Conservation (phyloP, 2,797 vertebrate genomes). For the Alexandromys oeconomus region DNA sequence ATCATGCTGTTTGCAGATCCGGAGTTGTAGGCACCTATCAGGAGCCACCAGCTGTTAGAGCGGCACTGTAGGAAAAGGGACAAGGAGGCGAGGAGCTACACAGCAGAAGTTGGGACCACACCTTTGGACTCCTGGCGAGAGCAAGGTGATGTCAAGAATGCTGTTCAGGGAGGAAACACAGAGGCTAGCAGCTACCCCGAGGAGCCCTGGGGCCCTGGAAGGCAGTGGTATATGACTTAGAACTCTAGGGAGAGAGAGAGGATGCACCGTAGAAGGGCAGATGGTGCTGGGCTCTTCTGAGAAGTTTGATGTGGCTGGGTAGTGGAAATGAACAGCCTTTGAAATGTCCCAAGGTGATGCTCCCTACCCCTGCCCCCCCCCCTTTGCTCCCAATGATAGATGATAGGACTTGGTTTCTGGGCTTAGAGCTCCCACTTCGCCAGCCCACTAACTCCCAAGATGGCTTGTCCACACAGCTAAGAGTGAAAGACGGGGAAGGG, state of each 20-base stretch:
- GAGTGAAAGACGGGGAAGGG: neutral
- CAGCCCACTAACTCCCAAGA: neutral
- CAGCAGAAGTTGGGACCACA: neutral
- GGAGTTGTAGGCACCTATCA: accelerated
- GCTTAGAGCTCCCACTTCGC: neutral
- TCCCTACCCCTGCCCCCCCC: neutral
- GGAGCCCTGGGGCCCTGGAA: neutral
- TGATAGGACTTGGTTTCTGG: neutral
- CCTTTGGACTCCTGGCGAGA: neutral
- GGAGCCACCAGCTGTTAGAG: neutral
- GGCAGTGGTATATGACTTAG: neutral
- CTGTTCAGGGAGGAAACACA: neutral
- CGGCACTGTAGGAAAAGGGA: neutral
- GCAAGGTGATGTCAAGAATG: neutral
- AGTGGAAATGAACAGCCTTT: neutral
- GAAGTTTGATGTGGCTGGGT: neutral
- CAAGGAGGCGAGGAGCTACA: neutral
- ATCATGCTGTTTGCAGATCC: no score
- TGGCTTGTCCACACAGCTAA: neutral
- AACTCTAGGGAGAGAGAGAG: no score
- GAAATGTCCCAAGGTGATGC: accelerated
- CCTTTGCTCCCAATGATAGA: neutral
- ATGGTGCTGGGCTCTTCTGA: neutral
- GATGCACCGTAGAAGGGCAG: accelerated
- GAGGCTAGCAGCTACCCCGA: neutral